Evolutionary conservation across 2,888 invertebrate genomes (phyloP).

Genomic region (Omphaloscelis lunosa): DNA sequence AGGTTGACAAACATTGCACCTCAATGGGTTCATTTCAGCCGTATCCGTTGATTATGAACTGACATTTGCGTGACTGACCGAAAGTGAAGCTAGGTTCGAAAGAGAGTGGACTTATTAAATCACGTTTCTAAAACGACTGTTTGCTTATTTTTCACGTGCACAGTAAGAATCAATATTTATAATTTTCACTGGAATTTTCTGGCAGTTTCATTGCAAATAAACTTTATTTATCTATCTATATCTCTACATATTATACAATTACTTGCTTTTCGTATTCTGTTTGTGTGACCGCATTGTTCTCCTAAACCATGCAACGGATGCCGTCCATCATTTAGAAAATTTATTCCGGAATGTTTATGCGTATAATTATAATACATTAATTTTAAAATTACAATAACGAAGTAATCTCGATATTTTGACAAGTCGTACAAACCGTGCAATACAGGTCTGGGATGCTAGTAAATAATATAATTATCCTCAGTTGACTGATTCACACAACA

Average conservation of each 20-base stretch:
- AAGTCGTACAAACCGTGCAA: too few species aligned
- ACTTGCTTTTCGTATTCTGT: background rate
- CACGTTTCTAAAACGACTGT: background rate
- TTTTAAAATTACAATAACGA: background rate
- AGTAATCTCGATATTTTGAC: background rate
- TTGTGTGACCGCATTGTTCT: background rate
- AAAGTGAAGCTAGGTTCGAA: slow-evolving; percentile 3
- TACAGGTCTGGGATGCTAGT: background rate
- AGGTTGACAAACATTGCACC: slow-evolving; percentile 39
- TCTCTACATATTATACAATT: background rate
- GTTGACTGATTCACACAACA: background rate
- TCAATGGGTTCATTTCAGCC: slow-evolving; percentile 17
- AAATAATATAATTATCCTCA: background rate
- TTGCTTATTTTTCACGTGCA: background rate
- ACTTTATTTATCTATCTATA: background rate
- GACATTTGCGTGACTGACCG: slow-evolving; percentile 38
- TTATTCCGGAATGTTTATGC: background rate
- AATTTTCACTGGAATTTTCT: background rate
- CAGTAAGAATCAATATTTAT: background rate
- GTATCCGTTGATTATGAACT: slow-evolving; percentile 25
- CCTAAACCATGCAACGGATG: background rate
- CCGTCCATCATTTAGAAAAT: background rate
- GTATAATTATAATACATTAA: too few species aligned
- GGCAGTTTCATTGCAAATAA: background rate
- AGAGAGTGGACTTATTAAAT: background rate